phyloP scores from a whole-genome alignment of 2,888 invertebrate genomes.

The Sarcophaga variegata region DNA sequence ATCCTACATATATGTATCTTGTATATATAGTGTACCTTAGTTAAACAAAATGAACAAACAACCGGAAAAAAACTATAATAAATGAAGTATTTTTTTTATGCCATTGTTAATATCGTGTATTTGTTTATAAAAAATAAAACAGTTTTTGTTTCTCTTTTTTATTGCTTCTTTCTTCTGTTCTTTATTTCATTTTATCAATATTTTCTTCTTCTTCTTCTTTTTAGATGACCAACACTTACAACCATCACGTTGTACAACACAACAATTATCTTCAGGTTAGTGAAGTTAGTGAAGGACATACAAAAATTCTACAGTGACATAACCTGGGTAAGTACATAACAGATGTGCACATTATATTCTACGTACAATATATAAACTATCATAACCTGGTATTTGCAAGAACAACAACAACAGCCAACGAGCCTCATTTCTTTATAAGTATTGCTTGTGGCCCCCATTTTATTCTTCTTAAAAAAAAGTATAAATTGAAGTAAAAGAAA shows the following conservation, averaged over 20 bases:
- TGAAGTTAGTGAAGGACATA: conserved; percentile 92
- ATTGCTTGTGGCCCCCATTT: too few species aligned
- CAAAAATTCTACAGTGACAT: conserved; percentile 96
- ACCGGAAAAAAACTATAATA: background rate
- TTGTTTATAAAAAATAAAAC: conserved; percentile 23
- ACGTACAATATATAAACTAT: background rate
- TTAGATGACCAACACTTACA: conserved; percentile 83
- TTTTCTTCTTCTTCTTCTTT: conserved; percentile 18
- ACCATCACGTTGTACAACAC: conserved; percentile 93
- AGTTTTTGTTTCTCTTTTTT: background rate
- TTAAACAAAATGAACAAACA: conserved; percentile 13
- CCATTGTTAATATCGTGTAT: conserved; percentile 20
- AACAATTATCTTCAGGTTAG: conserved; percentile 92
- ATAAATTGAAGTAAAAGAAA: too few species aligned
- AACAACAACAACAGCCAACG: background rate
- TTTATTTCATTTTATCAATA: conserved; percentile 31
- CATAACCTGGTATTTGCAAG: background rate
- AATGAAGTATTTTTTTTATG: background rate
- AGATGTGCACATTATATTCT: too few species aligned
- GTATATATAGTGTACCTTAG: background rate
- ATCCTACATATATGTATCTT: too few species aligned
- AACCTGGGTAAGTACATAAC: conserved; percentile 88
- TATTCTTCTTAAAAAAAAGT: too few species aligned
- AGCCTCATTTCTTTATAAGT: background rate
- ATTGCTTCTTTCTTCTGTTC: conserved; percentile 20